Percentiles rank a stretch among this genome's conserved stretches.
These are phyloP conservation scores for Oscarella lobularis DNA, from an alignment of 37 sponge, comb jelly and placozoan genomes.

Conservation along the genomic window DNA sequence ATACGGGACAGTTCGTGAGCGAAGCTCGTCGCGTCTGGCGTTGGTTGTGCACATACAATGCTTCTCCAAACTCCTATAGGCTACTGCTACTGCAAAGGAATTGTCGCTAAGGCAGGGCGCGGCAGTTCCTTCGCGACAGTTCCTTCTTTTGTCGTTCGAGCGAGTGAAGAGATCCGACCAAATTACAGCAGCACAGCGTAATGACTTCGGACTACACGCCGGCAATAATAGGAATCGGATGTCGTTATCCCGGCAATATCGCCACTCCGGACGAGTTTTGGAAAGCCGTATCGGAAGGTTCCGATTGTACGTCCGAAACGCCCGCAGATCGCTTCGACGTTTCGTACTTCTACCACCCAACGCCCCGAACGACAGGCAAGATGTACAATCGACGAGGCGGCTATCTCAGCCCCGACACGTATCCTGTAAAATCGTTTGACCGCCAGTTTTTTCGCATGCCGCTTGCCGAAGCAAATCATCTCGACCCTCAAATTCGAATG, in stretches of 20 bases:
- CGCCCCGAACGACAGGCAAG: not conserved
- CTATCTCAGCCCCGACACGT: conserved; percentile 15
- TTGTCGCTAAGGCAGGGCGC: too few relatives aligned
- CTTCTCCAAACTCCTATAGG: too few relatives aligned
- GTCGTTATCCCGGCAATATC: conserved; percentile 16
- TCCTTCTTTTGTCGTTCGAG: too few relatives aligned
- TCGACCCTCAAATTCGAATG: conserved; percentile 48
- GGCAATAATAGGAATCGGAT: conserved; percentile 8
- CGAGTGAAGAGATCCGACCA: too few relatives aligned
- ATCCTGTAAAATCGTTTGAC: conserved; percentile 24
- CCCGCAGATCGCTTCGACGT: not conserved
- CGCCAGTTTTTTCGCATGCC: conserved; percentile 25
- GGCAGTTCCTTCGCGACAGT: too few relatives aligned
- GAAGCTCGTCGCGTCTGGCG: too few relatives aligned
- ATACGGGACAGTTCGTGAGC: too few relatives aligned
- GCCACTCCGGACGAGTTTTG: conserved; percentile 35
- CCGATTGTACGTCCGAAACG: conserved; percentile 7
- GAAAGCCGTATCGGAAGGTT: conserved; percentile 16
- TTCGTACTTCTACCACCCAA: not conserved
- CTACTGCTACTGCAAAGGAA: too few relatives aligned
- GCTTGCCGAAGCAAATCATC: conserved; percentile 22
- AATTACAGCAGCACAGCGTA: too few relatives aligned
- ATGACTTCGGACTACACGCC: too few relatives aligned
- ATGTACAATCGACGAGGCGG: conserved; percentile 8
- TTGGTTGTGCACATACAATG: too few relatives aligned